Percentiles rank a stretch among this genome's conserved stretches.
phyloP scores from a whole-genome alignment of 1,140 invertebrate species.

The Phortica variegata region DNA sequence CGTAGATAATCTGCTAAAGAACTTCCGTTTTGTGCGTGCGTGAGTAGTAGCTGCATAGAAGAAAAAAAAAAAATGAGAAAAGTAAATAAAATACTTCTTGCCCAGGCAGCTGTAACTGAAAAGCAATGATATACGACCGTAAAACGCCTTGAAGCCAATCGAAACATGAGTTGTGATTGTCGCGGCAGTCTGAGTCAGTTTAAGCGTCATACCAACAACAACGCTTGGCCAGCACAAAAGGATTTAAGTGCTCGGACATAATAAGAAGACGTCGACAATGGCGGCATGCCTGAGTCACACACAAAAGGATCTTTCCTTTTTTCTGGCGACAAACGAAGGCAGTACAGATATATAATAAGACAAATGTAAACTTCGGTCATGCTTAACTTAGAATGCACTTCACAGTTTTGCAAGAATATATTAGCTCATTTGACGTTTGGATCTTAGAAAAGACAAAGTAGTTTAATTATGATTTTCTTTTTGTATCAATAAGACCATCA shows the following conservation, averaged over 20 bases:
- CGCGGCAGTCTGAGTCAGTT: background rate
- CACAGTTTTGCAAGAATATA: no score
- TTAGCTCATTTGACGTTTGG: no score
- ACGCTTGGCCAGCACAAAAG: slow-evolving; percentile 20
- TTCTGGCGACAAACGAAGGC: no score
- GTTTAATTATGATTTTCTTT: no score
- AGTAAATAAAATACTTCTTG: slow-evolving; percentile 6
- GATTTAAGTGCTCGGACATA: slow-evolving; percentile 34
- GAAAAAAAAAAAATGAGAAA: slow-evolving; percentile 18
- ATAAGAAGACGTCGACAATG: no score
- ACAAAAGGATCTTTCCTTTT: no score
- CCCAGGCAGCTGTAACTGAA: slow-evolving; percentile 33
- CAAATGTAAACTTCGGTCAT: no score
- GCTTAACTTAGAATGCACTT: no score
- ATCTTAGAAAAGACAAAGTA: no score
- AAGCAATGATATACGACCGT: slow-evolving; percentile 52
- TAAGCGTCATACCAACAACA: background rate
- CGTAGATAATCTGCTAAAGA: slow-evolving; percentile 53
- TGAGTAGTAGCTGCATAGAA: slow-evolving; percentile 14
- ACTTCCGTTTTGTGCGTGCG: slow-evolving; percentile 50
- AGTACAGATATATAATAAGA: no score
- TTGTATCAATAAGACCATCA: no score
- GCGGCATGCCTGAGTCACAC: no score
- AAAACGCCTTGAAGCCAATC: slow-evolving; percentile 31
- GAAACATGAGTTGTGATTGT: slow-evolving; percentile 13